These are phyloP conservation scores for Heterochromis multidens DNA, from an alignment of 2,113 vertebrate species.

Conservation along the genomic window DNA sequence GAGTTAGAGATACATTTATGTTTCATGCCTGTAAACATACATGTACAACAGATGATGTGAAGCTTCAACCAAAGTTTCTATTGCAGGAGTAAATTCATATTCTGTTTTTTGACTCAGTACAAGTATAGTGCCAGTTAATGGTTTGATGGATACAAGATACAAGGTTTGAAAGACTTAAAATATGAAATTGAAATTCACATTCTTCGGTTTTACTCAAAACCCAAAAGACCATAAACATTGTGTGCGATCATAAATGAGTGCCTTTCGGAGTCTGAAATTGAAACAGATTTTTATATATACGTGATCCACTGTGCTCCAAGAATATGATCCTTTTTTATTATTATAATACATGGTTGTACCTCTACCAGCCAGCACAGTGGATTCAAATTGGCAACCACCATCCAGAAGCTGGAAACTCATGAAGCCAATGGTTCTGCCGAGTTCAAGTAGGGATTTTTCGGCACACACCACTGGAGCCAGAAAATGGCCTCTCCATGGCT, in stretches of 20 bases:
- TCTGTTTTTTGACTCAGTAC: neutral
- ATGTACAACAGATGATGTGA: neutral
- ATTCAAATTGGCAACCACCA: neutral
- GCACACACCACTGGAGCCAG: conserved; percentile 39
- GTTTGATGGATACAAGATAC: neutral
- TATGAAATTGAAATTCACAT: neutral
- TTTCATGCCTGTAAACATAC: neutral
- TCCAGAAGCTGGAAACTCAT: neutral
- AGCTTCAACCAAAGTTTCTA: neutral
- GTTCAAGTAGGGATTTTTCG: conserved; percentile 62
- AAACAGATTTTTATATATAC: neutral
- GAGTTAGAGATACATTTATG: neutral
- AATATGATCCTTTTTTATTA: neutral
- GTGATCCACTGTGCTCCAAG: neutral
- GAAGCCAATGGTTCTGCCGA: conserved; percentile 26
- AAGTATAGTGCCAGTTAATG: neutral
- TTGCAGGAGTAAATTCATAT: neutral
- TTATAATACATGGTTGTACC: neutral
- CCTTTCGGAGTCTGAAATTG: neutral
- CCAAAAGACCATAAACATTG: neutral
- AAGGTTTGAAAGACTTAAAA: neutral
- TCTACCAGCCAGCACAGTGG: neutral
- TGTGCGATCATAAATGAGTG: neutral
- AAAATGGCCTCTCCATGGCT: conserved; percentile 62
- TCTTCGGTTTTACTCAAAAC: conserved; percentile 2